phyloP scores from a whole-genome alignment of 2,888 invertebrate species.

The Ophioninae sp. region DNA sequence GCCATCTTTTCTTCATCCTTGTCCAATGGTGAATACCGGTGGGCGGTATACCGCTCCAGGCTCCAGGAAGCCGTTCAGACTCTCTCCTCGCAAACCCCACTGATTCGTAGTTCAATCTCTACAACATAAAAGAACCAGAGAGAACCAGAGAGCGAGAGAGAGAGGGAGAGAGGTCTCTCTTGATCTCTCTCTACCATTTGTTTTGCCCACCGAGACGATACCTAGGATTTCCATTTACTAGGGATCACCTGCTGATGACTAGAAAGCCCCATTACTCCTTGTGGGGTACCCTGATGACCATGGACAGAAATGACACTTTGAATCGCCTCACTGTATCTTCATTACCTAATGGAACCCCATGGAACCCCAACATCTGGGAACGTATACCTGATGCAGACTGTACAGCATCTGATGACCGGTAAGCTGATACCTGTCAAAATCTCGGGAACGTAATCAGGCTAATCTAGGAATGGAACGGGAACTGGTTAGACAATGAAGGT shows the following conservation, averaged over 20 bases:
- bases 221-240: conserved; percentile 23
- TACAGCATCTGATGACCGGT: no score
- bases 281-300: not conserved
- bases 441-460: no score
- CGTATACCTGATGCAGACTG: no score
- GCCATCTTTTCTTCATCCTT: not conserved
- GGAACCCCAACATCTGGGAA: no score
- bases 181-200: conserved; percentile 23
- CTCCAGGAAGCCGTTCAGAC: conserved; percentile 57
- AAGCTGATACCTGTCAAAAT: no score
- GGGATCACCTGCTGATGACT: conserved; percentile 36
- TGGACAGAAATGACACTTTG: not conserved
- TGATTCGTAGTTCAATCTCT: conserved; percentile 53
- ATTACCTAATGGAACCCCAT: no score
- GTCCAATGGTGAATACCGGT: conserved; percentile 51
- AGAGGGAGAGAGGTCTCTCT: conserved; percentile 13
- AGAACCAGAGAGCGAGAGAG: no score
- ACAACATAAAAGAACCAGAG: not conserved
- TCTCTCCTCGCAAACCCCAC: conserved; percentile 48
- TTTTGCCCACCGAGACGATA: conserved; percentile 9
- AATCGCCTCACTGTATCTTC: no score
- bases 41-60: conserved; percentile 63
- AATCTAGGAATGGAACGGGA: no score
- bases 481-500: no score
- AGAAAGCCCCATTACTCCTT: not conserved